Base-by-base conservation (phyloP, 2,113 vertebrate genomes). In the Cryptomyrus ogoouensis region DNA sequence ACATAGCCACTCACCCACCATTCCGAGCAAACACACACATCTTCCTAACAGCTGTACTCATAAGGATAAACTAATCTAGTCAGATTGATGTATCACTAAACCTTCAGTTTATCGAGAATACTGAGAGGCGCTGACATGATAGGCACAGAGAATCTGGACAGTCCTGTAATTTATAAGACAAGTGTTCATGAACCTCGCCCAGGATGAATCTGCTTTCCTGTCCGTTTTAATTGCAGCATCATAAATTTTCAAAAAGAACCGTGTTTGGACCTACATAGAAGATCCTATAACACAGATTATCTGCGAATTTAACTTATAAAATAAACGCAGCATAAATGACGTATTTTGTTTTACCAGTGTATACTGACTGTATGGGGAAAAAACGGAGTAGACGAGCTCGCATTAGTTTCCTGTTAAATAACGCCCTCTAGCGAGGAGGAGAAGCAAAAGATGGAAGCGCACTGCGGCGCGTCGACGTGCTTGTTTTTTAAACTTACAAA, bases 351-450 rank as follows among this genome's bases (percentile, higher is more conserved):
- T 9, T 15, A 74, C 56, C 7, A 62, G 7, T 74, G 24, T n/a
- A 66, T 27, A 66, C n/a, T 24, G n/a, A 66, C 9, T 74, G 8
- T 31, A 27, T 66, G 9, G 3, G 70, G 35, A 5, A 13, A 74
- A 74, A 53, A 70, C 66, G 12, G 12, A 13, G 12, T n/a, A 74
- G 13, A 74, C 27, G 0, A 39, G 35, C 17, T 19, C 31, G 13
- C 70, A 42, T 42, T 42, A 42, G 19, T 74, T 35, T 50, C 10
- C 66, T 50, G 88, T 89, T 52, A 47, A 50, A 89, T 80, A 39
- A 8, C 47, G 88, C 88, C 88, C 88, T 77, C 88, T 89, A 77
- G 39, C 19, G 88, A 44, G 27, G 21, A 89, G 13, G 47, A 7
- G 2, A 89, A 17, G 13, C 46, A 50, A 31, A 35, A 46, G 44